These are phyloP conservation scores for Trichoplusia ni DNA, from an alignment of 1,140 invertebrate genomes.

Conservation along the genomic window DNA sequence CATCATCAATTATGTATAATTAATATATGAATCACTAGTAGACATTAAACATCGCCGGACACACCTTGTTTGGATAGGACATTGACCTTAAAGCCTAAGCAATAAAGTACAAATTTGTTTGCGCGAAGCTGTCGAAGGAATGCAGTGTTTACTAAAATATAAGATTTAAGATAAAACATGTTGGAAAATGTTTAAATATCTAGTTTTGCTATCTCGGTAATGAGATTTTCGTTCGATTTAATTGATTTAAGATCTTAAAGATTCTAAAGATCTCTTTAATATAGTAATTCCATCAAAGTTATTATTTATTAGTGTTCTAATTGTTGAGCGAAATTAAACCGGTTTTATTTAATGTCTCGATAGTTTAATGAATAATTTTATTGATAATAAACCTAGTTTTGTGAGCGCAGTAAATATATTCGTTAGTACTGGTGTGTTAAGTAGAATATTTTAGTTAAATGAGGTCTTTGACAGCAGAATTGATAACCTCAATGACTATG, in stretches of 20 bases:
- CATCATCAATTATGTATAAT: conserved; percentile 13
- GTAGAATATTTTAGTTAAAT: too few relatives aligned
- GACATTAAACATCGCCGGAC: neutral
- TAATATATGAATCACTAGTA: conserved; percentile 11
- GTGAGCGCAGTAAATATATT: neutral
- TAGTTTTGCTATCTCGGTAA: neutral
- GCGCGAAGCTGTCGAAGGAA: neutral
- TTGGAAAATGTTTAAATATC: neutral
- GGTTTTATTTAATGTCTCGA: neutral
- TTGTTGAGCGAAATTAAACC: neutral
- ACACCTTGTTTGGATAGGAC: conserved; percentile 18
- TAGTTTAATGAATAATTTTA: neutral
- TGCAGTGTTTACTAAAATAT: neutral
- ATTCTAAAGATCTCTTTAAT: too few relatives aligned
- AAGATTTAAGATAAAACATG: conserved; percentile 1
- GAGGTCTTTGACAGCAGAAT: too few relatives aligned
- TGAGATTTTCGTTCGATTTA: neutral
- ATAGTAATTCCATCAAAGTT: too few relatives aligned
- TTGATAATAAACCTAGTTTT: neutral
- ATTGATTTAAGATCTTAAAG: neutral
- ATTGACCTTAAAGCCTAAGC: conserved; percentile 9
- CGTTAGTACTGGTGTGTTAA: too few relatives aligned
- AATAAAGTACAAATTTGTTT: neutral
- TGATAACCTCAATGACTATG: too few relatives aligned
- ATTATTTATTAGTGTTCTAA: neutral